Evolutionary conservation across 2,113 vertebrate species (phyloP).

Genomic region (Campylorhamphus procurvoides): DNA sequence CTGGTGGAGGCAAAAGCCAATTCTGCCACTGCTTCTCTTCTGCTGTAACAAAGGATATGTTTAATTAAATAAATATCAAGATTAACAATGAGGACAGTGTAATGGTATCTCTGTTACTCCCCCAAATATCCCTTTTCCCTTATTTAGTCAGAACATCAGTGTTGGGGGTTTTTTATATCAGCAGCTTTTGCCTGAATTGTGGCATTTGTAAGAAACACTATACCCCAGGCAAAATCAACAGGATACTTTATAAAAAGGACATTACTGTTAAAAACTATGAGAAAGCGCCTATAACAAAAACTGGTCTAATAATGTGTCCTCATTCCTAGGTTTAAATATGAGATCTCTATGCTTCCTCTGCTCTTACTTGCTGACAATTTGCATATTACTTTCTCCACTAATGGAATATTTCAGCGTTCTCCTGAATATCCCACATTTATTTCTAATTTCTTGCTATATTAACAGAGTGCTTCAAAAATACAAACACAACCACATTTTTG

Average conservation of each 20-base stretch:
- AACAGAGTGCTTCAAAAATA: background rate
- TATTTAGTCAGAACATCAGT: background rate
- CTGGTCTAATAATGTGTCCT: background rate
- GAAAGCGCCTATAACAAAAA: background rate
- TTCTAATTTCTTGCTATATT: background rate
- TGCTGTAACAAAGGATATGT: constrained; percentile 13
- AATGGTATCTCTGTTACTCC: background rate
- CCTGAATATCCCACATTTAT: background rate
- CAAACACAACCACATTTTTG: background rate
- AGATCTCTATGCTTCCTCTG: background rate
- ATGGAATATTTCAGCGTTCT: background rate
- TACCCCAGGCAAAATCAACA: background rate
- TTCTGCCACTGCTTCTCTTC: constrained; percentile 12
- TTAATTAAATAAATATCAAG: constrained; percentile 32
- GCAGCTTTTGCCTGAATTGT: background rate
- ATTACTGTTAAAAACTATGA: background rate
- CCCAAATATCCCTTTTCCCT: background rate
- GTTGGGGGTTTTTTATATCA: background rate
- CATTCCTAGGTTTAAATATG: background rate
- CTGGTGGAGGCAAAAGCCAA: constrained; percentile 35
- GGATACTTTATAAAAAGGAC: background rate
- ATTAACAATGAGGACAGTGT: background rate
- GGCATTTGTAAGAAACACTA: background rate
- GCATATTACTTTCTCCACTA: background rate
- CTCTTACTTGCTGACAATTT: background rate